phyloP scores from a whole-genome alignment of 1,140 invertebrate genomes.

The Xylocopa sonorina region DNA sequence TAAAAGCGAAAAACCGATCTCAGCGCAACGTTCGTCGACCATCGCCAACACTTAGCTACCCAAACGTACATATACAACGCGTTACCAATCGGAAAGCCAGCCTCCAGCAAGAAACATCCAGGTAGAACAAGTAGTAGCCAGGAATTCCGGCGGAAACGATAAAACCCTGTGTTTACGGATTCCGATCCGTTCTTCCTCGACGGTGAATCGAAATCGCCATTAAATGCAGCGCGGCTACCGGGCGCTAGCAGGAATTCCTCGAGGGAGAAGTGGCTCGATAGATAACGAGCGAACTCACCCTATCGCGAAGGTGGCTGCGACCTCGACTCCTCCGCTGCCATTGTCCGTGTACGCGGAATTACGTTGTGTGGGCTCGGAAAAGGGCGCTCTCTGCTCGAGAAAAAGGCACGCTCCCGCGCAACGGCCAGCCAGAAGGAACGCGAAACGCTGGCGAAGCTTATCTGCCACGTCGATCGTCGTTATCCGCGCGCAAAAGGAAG shows the following conservation, averaged over 20 bases:
- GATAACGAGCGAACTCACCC: slow-evolving; percentile 12
- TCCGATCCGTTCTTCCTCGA: slow-evolving; percentile 1
- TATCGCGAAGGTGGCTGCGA: slow-evolving; percentile 27
- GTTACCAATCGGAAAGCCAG: too few species aligned
- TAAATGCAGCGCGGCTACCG: slow-evolving; percentile 18
- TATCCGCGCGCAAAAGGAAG: slow-evolving; percentile 50
- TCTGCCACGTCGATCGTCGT: slow-evolving; percentile 55
- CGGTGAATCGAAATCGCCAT: slow-evolving; percentile 15
- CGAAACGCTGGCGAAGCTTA: slow-evolving; percentile 35
- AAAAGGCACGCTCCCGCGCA: neutral
- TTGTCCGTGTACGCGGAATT: slow-evolving; percentile 23
- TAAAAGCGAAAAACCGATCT: too few species aligned
- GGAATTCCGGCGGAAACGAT: slow-evolving; percentile 19
- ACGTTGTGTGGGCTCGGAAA: neutral
- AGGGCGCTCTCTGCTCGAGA: neutral
- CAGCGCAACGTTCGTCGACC: too few species aligned
- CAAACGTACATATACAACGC: too few species aligned
- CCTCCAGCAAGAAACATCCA: too few species aligned
- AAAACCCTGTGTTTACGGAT: slow-evolving; percentile 19
- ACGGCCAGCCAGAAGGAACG: neutral
- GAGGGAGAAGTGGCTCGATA: neutral
- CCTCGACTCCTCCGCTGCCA: neutral
- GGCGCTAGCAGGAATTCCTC: slow-evolving; percentile 4
- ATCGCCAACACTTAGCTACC: too few species aligned
- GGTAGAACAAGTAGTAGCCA: too few species aligned